Evolutionary conservation across 2,888 invertebrate species (phyloP).

Genomic region (Macrophya annulata): DNA sequence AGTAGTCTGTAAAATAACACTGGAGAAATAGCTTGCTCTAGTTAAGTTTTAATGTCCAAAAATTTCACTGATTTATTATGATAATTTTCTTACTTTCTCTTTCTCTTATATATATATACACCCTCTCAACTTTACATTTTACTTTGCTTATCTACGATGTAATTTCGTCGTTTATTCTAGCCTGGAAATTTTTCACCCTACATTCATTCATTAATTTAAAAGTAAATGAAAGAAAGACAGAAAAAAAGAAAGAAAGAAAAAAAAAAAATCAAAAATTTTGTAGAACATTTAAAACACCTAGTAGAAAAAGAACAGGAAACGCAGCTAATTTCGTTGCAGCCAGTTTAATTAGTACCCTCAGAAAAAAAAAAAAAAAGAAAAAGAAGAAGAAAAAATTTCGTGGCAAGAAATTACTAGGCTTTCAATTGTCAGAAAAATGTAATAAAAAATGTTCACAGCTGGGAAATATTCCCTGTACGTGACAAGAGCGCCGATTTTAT

Average conservation of each 20-base stretch:
- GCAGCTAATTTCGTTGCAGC: neutral
- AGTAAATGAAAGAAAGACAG: neutral
- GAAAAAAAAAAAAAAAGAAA: neutral
- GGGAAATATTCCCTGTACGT: conserved; percentile 20
- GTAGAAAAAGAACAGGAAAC: neutral
- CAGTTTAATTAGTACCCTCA: neutral
- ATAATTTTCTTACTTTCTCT: conserved; percentile 2
- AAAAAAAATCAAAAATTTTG: neutral
- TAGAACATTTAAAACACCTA: neutral
- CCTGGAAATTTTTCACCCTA: neutral
- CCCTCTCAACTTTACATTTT: neutral
- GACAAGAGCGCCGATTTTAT: conserved; percentile 19
- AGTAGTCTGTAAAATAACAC: conserved; percentile 12
- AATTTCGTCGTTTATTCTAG: neutral
- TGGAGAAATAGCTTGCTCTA: conserved; percentile 4
- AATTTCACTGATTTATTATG: conserved; percentile 44
- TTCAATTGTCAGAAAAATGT: neutral
- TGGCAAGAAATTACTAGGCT: neutral
- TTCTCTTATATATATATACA: neutral
- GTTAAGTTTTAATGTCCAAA: conserved; percentile 18
- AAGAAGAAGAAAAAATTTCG: neutral
- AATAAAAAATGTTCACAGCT: conserved; percentile 21
- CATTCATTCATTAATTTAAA: neutral
- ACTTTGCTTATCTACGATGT: neutral
- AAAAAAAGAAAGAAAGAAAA: neutral